Base-by-base conservation (phyloP, 2,113 vertebrate genomes). In the Hipposideros armiger region DNA sequence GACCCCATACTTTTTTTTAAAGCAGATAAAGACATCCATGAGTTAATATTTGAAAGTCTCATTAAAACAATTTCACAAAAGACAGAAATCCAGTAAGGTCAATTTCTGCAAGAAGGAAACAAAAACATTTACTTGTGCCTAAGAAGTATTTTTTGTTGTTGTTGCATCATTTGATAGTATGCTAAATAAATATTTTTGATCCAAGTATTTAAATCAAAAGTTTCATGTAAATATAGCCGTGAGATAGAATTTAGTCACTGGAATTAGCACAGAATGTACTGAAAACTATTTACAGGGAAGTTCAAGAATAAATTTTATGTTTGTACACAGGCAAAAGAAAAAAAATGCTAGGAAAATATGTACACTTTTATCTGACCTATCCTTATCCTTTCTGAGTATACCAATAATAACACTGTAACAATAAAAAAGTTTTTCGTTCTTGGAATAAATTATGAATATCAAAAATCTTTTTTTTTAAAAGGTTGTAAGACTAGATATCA, bases 101-200 rank as follows among this genome's bases (percentile, higher is more conserved):
- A 76, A 52, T 52, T 64, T 90, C 54, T 90, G 17, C 30, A 77
- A 80, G 45, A 95, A 80, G 52, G 47, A 90, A 94, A 96, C 24
- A 60, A 74, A 95, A 96, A 94, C 20, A 88, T 90, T 50, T 87
- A 74, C 30, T 82, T 91, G 45, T 67, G 8, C 72, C 47, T 77
- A 62, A 77, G 40, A 83, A 74, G 13, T 87, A 74, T 69, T 70
- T 14, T 83, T 91, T 78, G n/a, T 36, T 36, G 36, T 36, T 82
- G n/a, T 64, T 87, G 52, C 30, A 50, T 74, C 76, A 26, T 64
- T 40, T 77, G 40, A 69, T 84, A 80, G 1, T 58, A 92, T 64
- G n/a, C 45, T 56, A 96, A 96, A 82, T 47, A 91, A 89, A 88
- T 89, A 95, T 58, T 96, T 96, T 73, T 85, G 4, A 64, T 83